Evolutionary conservation across 2,797 vertebrate species (phyloP), one percentile per base, ranked within the genome.

Genomic region (Myotis vivesi): DNA sequence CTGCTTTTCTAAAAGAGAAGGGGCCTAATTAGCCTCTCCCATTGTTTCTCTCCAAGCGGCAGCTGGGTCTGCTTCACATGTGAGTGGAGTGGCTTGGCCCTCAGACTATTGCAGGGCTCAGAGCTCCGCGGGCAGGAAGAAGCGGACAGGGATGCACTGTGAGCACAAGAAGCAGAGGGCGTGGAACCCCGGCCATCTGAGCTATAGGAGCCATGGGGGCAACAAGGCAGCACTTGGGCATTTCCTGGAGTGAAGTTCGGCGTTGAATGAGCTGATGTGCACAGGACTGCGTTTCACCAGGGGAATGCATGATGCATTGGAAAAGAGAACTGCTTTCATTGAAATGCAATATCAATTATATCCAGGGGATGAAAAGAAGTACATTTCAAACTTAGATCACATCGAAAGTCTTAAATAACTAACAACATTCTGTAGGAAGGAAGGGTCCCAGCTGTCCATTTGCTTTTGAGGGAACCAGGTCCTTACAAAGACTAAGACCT

Each of bases 1-100:
- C 20, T 95, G 53, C 81, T 92, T 38, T 62, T 79, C 86, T 90
- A 13, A 72, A 76, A 76, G 68, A 69, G 41, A 87, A 44, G 49
- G 57, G 77, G 12, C 19, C 22, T 75, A 5, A 19, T 46, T 46
- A 46, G 33, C 28, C 20, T 59, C 13, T 76, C 25, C 57, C 17
- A 19, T 8, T 19, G 20, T 59, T 36, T 79, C 82, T 66, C 38
- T 75, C 53, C 51, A 68, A 33, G 55, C 33, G n/a, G 44, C 22
- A 85, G 80, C 12, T 4, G 11, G 33, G 17, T 62, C 41, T 92
- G 41, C 64, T 69, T 81, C 16, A 33, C 41, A 36, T 41, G n/a
- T 46, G 38, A 25, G 38, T 36, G 23, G 51, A 71, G 38, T 6
- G 3, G 22, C 25, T 16, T 89, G 76, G 59, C 41, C 75, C 41